Evolutionary conservation across 2,113 vertebrate genomes (phyloP).

Genomic region (Rhombomys opimus): DNA sequence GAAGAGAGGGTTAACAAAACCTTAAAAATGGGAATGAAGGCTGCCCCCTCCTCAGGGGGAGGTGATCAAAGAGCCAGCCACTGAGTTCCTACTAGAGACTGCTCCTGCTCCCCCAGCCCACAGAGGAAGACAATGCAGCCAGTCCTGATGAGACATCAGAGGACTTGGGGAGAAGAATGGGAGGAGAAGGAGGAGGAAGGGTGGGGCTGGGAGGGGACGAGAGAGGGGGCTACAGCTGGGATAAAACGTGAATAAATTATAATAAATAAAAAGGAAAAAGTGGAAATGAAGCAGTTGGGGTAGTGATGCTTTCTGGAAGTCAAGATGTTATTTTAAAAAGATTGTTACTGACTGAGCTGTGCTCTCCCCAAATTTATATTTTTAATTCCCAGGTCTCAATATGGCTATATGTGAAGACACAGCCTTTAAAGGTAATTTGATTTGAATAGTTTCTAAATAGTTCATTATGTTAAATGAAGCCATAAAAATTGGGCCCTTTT

Average conservation of each 20-base stretch:
- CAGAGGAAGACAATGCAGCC: too few relatives aligned
- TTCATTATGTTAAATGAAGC: neutral
- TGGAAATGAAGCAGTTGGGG: neutral
- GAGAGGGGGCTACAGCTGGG: too few relatives aligned
- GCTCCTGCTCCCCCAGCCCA: too few relatives aligned
- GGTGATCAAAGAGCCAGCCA: too few relatives aligned
- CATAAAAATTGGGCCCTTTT: neutral
- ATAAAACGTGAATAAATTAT: too few relatives aligned
- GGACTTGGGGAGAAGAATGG: too few relatives aligned
- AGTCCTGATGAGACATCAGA: too few relatives aligned
- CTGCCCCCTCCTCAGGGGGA: neutral
- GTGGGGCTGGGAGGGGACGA: too few relatives aligned
- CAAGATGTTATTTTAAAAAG: neutral
- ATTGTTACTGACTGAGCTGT: neutral
- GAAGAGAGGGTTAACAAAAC: neutral
- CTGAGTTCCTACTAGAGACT: too few relatives aligned
- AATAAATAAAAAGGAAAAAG: too few relatives aligned
- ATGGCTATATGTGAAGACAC: neutral
- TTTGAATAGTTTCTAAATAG: neutral
- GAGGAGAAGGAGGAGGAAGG: too few relatives aligned
- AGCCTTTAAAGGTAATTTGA: neutral
- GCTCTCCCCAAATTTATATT: neutral
- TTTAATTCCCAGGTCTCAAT: neutral
- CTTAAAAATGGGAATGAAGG: neutral
- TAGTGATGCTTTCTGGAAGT: conserved; percentile 17